Evolutionary conservation across 2,797 vertebrate species (phyloP).

Genomic region (Sorex maritimensis): DNA sequence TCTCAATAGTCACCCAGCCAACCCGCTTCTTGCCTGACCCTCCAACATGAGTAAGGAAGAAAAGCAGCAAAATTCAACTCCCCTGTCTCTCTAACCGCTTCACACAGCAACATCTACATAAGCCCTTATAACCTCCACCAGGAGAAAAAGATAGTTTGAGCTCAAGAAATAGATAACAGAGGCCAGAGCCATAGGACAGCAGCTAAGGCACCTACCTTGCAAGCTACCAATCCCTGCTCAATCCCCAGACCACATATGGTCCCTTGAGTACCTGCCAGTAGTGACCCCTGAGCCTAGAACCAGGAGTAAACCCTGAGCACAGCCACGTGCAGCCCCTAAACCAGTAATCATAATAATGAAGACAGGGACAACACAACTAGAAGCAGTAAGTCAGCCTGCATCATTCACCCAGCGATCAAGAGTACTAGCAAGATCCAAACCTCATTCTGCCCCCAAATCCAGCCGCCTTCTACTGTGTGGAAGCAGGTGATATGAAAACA

Average conservation of each 20-base stretch:
- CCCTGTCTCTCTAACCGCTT: background rate
- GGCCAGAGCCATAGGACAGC: too few species aligned
- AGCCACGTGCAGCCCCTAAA: background rate
- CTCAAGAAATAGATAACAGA: slow-evolving; percentile 17
- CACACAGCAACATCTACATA: background rate
- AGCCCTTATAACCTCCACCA: background rate
- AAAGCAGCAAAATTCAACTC: background rate
- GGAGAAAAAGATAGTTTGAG: background rate
- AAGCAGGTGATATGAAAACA: slow-evolving; percentile 30
- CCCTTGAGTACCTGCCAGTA: too few species aligned
- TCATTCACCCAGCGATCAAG: background rate
- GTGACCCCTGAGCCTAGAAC: too few species aligned
- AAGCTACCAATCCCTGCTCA: too few species aligned
- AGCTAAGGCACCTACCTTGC: too few species aligned
- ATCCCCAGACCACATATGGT: too few species aligned
- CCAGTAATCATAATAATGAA: too few species aligned
- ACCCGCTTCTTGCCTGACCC: background rate
- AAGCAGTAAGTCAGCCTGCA: background rate
- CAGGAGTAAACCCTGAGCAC: background rate
- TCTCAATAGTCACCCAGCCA: slow-evolving; percentile 1
- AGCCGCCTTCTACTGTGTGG: background rate
- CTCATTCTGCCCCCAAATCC: background rate
- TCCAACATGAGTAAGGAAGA: slow-evolving; percentile 9
- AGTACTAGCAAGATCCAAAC: background rate
- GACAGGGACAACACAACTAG: background rate